These are phyloP conservation scores for Drosophila leonis DNA, from an alignment of 2,888 invertebrate genomes.

Conservation along the genomic window DNA sequence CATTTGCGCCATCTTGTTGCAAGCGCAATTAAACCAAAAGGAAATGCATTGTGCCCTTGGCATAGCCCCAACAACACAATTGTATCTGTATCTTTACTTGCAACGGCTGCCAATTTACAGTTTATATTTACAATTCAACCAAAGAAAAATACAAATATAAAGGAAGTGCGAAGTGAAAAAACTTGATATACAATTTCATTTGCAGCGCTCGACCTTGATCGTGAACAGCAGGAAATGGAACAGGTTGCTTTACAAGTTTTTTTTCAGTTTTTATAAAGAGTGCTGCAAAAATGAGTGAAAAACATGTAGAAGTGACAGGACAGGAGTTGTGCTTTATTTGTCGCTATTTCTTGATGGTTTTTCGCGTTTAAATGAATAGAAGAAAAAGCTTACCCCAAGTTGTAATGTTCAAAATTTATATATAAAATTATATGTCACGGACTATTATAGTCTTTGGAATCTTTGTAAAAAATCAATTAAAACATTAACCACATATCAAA, in stretches of 20 bases:
- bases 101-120: conserved; percentile 18
- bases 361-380: neutral
- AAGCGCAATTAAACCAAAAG: conserved; percentile 73
- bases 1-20: conserved; percentile 55
- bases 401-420: neutral
- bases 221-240: neutral
- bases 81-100: conserved; percentile 40
- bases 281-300: neutral
- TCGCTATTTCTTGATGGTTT: neutral
- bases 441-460: too few relatives aligned
- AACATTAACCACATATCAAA: too few relatives aligned
- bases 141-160: conserved; percentile 13
- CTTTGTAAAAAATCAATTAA: too few relatives aligned
- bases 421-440: neutral
- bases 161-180: conserved; percentile 5
- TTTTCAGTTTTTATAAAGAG: neutral
- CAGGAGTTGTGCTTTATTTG: accelerated
- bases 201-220: conserved; percentile 13
- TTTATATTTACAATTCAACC: conserved; percentile 60
- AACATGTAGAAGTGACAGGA: neutral
- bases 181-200: conserved; percentile 5
- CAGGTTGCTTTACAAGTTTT: neutral
- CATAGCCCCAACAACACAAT: conserved; percentile 31
- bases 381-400: neutral
- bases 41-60: conserved; percentile 50